Base-by-base conservation (phyloP, 1,140 invertebrate species). In the Choristoneura fumiferana region DNA sequence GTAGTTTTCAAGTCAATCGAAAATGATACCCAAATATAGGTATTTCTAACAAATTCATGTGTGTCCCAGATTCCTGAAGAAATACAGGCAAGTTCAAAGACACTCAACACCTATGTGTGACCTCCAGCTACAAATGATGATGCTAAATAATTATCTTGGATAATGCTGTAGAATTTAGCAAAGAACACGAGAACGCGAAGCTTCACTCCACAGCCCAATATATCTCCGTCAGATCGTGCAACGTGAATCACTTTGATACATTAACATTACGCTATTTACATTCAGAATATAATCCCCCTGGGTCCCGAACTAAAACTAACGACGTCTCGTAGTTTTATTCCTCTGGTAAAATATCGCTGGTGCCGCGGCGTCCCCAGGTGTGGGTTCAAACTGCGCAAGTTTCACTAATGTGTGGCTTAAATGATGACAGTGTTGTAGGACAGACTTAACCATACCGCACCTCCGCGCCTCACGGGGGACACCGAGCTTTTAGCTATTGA, bases 371-470 rank as follows among this genome's bases (percentile, higher is more conserved):
- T 76, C 61, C 81, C 76, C 83, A 86, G 83, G 83, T 86, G 83
- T 68, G 57, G 69, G 71, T 65, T 74, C 73, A 76, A 83, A 86
- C 79, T 75, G 74, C 78, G 75, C 83, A 86, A 86, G 83, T 84
- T 86, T 78, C 75, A 62, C 75, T 83, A 84, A 86, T 86, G 79
- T 86, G 76, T 71, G 79, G 83, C 81, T 84, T 86, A 83, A 86
- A 86, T 80, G 75, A 81, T 82, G 82, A 84, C 82, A 82, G 63
- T 76, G 74, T 76, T 71, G 76, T 55, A 69, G 77, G 62, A 65
- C 63, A 55, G 40, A 29, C 22, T 49, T 49, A 29, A 29, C 22
- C 43, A 29, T 45, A 45, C 40, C 43, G 22, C 18, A 29, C 22
- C 22, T 29, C 22, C 22, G 22, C 22, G 22, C 22, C 22, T 29